Base-by-base conservation (phyloP, 2,888 invertebrate species). In the Phytoseiulus persimilis region DNA sequence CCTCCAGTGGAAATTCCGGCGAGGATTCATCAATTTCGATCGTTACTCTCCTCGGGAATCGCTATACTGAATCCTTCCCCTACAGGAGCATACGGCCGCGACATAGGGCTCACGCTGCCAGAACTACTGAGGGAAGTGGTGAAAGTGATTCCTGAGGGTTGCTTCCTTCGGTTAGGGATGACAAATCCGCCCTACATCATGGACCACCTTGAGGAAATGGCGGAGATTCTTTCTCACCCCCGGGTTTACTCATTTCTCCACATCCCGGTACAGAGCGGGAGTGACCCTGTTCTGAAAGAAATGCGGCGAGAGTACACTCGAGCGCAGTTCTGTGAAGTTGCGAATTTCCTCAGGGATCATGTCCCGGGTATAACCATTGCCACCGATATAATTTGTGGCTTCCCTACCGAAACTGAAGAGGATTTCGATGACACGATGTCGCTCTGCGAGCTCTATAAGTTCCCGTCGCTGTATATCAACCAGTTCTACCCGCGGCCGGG, bases 121-220 rank as follows among this genome's bases (percentile, higher is more conserved):
- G 95, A 95, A 92, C 93, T 99, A 89, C 94, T 99, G 33, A 95
- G 96, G 95, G 93, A 95, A 92, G 93, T 99, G n/a, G 96, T 98
- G 0, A 95, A 95, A 89, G 93, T 93, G 28, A 94, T 94, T 89
- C 94, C 94, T 23, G 93, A 93, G 45, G 94, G 93, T 83, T 94
- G 94, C 90, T 93, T 93, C 93, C 92, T 93, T 91, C 92, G 94
- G 90, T 91, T 94, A 46, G 99, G 99, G 28, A 99, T 99, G 97
- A 99, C 98, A 89, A 99, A 99, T 94, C 99, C 99, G 0, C 99
- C 99, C 0, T 99, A 99, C 92, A 99, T 99, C 90, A 93, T 98
- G 90, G 98, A 99, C 91, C 97, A 99, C 92, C 93, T 99, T 32
- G 95, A 96, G 90, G 94, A 94, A 91, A 96, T 99, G 90, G 95